Evolutionary conservation across 2,797 vertebrate species (phyloP).

Genomic region (Xenentodon cancila): DNA sequence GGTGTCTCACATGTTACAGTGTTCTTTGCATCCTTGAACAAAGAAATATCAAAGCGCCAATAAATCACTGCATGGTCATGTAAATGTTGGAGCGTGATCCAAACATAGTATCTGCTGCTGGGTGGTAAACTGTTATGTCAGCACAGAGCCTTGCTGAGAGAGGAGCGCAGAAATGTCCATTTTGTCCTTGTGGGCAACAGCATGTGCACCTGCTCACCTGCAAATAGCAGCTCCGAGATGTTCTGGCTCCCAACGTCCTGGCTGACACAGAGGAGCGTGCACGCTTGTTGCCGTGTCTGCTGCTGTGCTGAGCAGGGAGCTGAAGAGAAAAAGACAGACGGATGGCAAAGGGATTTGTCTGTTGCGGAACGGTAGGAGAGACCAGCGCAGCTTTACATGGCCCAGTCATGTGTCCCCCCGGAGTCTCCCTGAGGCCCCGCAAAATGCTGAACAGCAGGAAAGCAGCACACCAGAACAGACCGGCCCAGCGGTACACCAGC

Average conservation of each 20-base stretch:
- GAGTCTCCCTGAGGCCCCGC: constrained; percentile 60
- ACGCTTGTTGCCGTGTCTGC: constrained; percentile 37
- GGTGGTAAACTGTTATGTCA: constrained; percentile 73
- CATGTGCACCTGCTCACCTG: constrained; percentile 67
- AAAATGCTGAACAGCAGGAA: constrained; percentile 79
- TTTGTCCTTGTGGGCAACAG: constrained; percentile 71
- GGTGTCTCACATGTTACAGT: constrained; percentile 19
- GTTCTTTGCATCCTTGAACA: constrained; percentile 41
- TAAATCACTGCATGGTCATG: constrained; percentile 66
- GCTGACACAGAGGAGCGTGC: constrained; percentile 33
- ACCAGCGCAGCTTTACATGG: constrained; percentile 64
- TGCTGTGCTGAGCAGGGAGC: constrained; percentile 36
- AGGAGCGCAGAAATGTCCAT: constrained; percentile 66
- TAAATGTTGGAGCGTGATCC: constrained; percentile 71
- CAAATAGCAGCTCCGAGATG: constrained; percentile 32
- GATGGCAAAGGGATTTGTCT: constrained; percentile 60
- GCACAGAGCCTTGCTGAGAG: constrained; percentile 71
- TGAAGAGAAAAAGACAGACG: constrained; percentile 55
- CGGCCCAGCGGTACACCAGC: constrained; percentile 63
- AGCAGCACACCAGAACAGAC: constrained; percentile 73
- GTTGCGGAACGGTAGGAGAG: constrained; percentile 59
- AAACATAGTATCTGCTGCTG: constrained; percentile 64
- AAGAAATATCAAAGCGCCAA: constrained; percentile 45
- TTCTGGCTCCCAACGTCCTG: constrained; percentile 31
- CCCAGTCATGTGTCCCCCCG: constrained; percentile 59